phyloP scores from a whole-genome alignment of 2,888 invertebrate genomes.

The Epirrita christyi region DNA sequence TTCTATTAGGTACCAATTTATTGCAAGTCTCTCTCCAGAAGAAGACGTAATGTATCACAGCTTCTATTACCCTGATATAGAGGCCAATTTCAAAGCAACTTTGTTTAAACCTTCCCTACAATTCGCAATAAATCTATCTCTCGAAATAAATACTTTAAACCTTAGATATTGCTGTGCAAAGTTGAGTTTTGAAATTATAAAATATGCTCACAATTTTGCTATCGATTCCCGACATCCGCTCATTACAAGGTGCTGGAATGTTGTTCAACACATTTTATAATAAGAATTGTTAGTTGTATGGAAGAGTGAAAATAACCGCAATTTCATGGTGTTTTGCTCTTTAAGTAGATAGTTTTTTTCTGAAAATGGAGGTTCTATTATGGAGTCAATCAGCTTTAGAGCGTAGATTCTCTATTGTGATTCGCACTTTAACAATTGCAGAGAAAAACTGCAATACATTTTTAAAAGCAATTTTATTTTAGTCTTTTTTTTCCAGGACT shows the following conservation, averaged over 20 bases:
- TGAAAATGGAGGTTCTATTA: conserved; percentile 25
- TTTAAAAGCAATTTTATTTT: too few species aligned
- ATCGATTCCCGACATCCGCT: conserved; percentile 81
- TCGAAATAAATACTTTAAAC: conserved; percentile 40
- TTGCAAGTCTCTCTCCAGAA: conserved; percentile 55
- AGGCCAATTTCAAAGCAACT: conserved; percentile 62
- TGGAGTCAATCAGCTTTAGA: not conserved
- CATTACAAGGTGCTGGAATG: conserved; percentile 80
- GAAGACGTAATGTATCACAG: conserved; percentile 61
- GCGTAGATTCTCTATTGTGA: not conserved
- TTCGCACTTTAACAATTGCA: not conserved
- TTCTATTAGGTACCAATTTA: conserved; percentile 64
- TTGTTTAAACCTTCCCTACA: conserved; percentile 54
- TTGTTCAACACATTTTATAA: conserved; percentile 75
- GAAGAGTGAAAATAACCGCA: conserved; percentile 57
- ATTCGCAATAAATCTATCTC: conserved; percentile 45
- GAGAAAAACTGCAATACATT: too few species aligned
- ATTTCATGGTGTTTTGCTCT: conserved; percentile 43
- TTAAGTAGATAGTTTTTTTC: conserved; percentile 36
- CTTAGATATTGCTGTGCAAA: conserved; percentile 9
- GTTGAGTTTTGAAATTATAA: conserved; percentile 58
- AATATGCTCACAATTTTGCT: conserved; percentile 77
- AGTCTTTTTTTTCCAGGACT: too few species aligned
- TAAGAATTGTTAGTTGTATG: conserved; percentile 63
- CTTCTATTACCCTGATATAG: conserved; percentile 62